Evolutionary conservation across 1,140 invertebrate species (phyloP).

Genomic region (Ptiloglossa arizonensis): DNA sequence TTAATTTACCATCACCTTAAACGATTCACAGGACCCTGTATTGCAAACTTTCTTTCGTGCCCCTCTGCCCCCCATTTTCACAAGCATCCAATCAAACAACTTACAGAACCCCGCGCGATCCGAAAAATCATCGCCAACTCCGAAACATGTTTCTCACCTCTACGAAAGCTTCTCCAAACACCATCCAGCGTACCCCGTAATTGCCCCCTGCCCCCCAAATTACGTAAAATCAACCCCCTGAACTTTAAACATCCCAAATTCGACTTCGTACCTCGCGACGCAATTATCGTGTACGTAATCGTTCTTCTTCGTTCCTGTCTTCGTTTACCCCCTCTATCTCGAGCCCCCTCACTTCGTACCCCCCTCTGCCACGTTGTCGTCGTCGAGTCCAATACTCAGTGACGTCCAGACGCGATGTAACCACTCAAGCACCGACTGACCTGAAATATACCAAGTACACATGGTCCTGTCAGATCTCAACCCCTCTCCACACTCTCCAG

Average conservation of each 20-base stretch:
- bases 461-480: constrained; percentile 41
- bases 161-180: too few relatives aligned
- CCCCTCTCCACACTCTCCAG: background rate
- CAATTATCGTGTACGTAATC: background rate
- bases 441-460: constrained; percentile 57
- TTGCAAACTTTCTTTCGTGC: too few relatives aligned
- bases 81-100: too few relatives aligned
- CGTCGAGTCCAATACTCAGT: background rate
- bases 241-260: too few relatives aligned
- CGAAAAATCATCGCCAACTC: too few relatives aligned
- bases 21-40: too few relatives aligned
- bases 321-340: background rate
- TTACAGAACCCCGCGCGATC: too few relatives aligned
- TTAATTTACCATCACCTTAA: too few relatives aligned
- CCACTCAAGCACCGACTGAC: constrained; percentile 41
- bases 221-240: background rate
- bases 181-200: too few relatives aligned
- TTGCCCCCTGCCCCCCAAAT: too few relatives aligned
- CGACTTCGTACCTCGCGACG: constrained; percentile 8
- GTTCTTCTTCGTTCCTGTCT: background rate
- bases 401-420: constrained; percentile 31
- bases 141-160: too few relatives aligned
- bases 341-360: background rate
- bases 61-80: too few relatives aligned
- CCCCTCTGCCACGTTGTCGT: background rate